A percentile compares a stretch with the other conserved stretches of the same genome.
These are phyloP conservation scores for Hofmannophila pseudospretella DNA, from an alignment of 2,888 invertebrate species.

Conservation along the genomic window DNA sequence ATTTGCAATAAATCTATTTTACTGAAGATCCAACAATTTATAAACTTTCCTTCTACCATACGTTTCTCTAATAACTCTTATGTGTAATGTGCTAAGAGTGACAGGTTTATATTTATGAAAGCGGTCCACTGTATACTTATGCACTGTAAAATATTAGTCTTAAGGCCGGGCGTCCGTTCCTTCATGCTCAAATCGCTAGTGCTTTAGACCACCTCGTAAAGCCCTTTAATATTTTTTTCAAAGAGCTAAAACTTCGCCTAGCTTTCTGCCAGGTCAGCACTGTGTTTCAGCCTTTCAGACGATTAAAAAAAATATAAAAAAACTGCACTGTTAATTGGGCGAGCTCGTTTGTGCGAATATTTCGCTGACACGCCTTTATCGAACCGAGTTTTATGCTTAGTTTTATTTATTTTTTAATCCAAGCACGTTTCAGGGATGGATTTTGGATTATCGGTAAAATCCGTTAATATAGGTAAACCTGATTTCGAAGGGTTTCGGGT, in stretches of 20 bases:
- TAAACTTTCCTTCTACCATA: no score
- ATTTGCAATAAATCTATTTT: no score
- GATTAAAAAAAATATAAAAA: conserved; percentile 26
- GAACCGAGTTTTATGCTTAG: conserved; percentile 13
- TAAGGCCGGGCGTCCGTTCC: no score
- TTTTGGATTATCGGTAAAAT: background rate
- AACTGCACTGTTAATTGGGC: conserved; percentile 62
- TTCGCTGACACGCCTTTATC: conserved; percentile 39
- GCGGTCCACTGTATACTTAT: no score
- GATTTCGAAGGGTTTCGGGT: no score
- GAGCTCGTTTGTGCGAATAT: conserved; percentile 46
- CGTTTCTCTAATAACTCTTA: no score
- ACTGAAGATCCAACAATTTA: no score
- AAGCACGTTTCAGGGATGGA: background rate
- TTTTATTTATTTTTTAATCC: background rate
- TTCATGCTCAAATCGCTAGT: conserved; percentile 10
- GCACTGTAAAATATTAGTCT: no score
- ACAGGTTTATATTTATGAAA: no score
- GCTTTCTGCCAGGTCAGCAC: conserved; percentile 33
- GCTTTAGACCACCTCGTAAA: conserved; percentile 29
- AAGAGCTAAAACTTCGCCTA: conserved; percentile 44
- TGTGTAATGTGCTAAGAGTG: no score
- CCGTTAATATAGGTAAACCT: no score
- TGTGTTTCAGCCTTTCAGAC: conserved; percentile 34
- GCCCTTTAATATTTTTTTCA: conserved; percentile 42